Base-by-base conservation (phyloP, 2,113 vertebrate species). In the Pollachius pollachius region DNA sequence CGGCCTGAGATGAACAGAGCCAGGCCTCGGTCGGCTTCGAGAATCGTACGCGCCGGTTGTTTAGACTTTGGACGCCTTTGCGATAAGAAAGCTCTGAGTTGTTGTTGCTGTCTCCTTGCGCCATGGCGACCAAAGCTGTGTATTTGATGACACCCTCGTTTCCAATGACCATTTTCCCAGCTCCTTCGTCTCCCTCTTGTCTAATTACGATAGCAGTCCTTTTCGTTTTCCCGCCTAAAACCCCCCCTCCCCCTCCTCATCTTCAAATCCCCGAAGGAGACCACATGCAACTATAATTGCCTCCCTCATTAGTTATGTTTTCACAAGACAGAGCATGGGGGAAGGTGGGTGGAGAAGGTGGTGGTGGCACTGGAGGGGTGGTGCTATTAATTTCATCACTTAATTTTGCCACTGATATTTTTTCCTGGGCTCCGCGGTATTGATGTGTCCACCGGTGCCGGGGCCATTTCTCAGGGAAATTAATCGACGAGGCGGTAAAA, bases 301-400 rank as follows among this genome's bases (percentile, higher is more conserved):
- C 87, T 89, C 82, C 83, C 91, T 93, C 91, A 91, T 93, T 92
- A 92, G 91, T 92, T 91, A 90, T 92, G 89, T 93, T 93, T 94
- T 92, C 87, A 86, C 83, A 88, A 85, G 85, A 85, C 82, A 82
- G 41, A 48, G 41, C 41, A 48, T 9, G 41, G 41, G 41, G 11
- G 41, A 11, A 48, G 41, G 41, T 48, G 41, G 41, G 41, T 48
- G 41, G 41, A 12, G 41, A 9, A 13, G 41, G 41, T 48, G 41
- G 41, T 9, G 41, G 37, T 41, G 37, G 37, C 2, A 11, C 9
- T 7, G 88, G 84, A 89, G 88, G 84, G 87, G 87, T 89, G 89
- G 41, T 48, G 87, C 90, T 87, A 94, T 93, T 92, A 84, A 94
- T 93, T 94, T 92, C 87, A 92, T 92, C 91, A 91, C 92, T 94